A percentile compares a stretch with the other conserved stretches of the same genome.
Evolutionary conservation across 2,797 vertebrate species (phyloP).

Genomic region (Pogoniulus pusillus): DNA sequence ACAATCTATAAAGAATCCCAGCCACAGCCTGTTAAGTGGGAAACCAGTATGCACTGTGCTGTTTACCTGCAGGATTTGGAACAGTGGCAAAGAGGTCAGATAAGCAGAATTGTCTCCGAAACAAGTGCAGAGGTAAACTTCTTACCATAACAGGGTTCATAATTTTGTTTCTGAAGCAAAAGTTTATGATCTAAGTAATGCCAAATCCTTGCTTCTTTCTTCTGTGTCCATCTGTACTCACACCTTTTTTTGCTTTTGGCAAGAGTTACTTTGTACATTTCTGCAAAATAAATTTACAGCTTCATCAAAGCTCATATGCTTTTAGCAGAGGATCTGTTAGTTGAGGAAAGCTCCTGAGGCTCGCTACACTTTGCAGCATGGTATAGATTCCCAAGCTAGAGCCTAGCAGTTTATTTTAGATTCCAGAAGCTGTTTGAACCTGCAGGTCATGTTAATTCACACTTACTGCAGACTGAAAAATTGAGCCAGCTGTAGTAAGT

Average conservation of each 20-base stretch:
- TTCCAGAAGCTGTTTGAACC: background rate
- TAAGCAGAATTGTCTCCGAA: constrained; percentile 77
- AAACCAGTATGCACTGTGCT: constrained; percentile 83
- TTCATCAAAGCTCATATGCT: background rate
- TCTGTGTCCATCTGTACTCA: background rate
- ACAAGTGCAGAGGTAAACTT: constrained; percentile 82
- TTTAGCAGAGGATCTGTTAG: background rate
- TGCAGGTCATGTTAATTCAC: background rate
- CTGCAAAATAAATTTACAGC: background rate
- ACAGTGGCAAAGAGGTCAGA: constrained; percentile 86
- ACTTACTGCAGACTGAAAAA: background rate
- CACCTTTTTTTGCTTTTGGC: background rate
- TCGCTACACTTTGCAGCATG: background rate
- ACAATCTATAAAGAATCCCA: constrained; percentile 74
- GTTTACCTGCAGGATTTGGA: constrained; percentile 76
- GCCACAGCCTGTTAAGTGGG: constrained; percentile 77
- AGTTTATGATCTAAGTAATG: background rate
- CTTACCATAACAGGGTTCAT: background rate
- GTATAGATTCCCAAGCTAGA: background rate
- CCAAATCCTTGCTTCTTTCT: background rate
- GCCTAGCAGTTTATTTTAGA: background rate
- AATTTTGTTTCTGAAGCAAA: background rate
- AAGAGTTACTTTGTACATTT: fast-evolving
- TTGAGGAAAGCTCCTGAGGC: background rate
- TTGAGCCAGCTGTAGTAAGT: background rate